Evolutionary conservation across 2,797 vertebrate species (phyloP), one percentile per base, ranked within the genome.

Genomic region (Ctenopoma kingsleyae): DNA sequence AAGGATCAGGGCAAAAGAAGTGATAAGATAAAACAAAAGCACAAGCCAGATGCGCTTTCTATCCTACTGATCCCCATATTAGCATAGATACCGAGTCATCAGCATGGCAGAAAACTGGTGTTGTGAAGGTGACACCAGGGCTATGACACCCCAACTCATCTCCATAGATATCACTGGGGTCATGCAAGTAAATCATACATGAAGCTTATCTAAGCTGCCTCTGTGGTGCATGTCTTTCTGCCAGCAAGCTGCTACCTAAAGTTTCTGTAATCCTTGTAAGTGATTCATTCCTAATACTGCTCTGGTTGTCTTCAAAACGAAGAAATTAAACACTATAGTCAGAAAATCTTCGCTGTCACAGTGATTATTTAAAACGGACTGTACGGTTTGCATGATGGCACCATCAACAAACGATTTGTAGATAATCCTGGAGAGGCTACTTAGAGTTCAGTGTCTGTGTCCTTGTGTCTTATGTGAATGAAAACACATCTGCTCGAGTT

Each of bases 71-170:
- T 90, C 87, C 89, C 75, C 69, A 81, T 86, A 94, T 94, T 94
- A 92, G 90, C 93, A 94, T 93, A 95, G 93, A 94, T 94, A 94
- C 83, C 74, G 70, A 77, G 87, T 80, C 87, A 92, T 91, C 87
- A 84, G 81, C 83, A 74, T 82, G 62, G 83, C 85, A 84, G 84
- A 81, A 76, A 84, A 63, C 76, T 65, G 70, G 50, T 82, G 79
- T 78, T 80, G 65, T 62, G 44, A 83, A 84, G 89, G 84, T 89
- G 86, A 92, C 83, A 84, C 72, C 66, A 75, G 75, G 92, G 69
- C 76, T 70, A 54, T 52, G 68, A 83, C 84, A 78, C 76, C 78
- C 63, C 69, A 43, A 59, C 87, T 91, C 87, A 94, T 94, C 91
- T 94, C 86, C 90, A 93, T 90, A 93, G 92, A 93, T 93, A 94